Conservation (phyloP, 2,113 vertebrate species). For the Nesogale talazaci region DNA sequence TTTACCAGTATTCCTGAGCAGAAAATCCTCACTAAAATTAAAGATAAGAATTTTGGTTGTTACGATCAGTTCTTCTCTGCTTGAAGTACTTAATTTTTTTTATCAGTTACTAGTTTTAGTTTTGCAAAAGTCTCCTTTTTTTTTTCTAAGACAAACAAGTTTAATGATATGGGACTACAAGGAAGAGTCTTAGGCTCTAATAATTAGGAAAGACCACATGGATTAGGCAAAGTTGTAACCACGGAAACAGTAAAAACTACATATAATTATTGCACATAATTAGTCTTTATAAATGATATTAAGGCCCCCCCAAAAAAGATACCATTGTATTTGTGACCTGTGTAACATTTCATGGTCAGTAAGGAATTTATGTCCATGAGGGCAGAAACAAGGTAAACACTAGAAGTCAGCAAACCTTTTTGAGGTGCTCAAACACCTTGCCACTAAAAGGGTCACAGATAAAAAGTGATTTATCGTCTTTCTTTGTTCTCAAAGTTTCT, state of each 20-base stretch:
- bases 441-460: conserved; percentile 94
- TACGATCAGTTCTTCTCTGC: not conserved
- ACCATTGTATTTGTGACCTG: not conserved
- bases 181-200: not conserved
- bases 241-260: conserved; percentile 26
- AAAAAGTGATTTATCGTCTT: conserved; percentile 95
- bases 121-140: not conserved
- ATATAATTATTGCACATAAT: conserved; percentile 7
- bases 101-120: not conserved
- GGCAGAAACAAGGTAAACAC: not conserved
- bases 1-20: not conserved
- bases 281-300: conserved; percentile 37
- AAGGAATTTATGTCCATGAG: not conserved
- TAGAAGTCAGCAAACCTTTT: conserved; percentile 86
- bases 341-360: not conserved
- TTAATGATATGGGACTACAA: not conserved
- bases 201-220: not conserved
- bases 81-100: not conserved
- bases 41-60: not conserved
- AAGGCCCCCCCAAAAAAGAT: conserved; percentile 4
- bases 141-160: conserved; percentile 35
- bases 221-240: not conserved
- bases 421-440: conserved; percentile 91
- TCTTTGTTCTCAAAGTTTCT: conserved; percentile 88
- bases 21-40: not conserved